A percentile compares a stretch with the other conserved stretches of the same genome.
phyloP scores from a whole-genome alignment of 1,140 invertebrate species.

The Eurosta solidaginis region DNA sequence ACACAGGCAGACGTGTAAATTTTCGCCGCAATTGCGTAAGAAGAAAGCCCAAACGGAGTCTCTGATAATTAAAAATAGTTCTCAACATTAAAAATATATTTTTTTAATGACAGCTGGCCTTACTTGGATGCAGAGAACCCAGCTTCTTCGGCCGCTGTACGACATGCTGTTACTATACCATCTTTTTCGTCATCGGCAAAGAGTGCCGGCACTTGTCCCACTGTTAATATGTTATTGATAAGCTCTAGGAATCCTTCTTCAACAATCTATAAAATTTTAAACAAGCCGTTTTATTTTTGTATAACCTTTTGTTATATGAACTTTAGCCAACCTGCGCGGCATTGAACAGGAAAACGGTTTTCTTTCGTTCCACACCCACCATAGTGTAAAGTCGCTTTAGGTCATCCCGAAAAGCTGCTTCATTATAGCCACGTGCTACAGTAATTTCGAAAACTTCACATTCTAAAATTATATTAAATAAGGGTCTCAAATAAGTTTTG shows the following conservation, averaged over 20 bases:
- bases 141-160: conserved; percentile 70
- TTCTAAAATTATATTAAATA: conserved; percentile 36
- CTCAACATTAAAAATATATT: not conserved
- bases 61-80: conserved; percentile 54
- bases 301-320: not conserved
- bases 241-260: conserved; percentile 85
- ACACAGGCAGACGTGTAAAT: conserved; percentile 86
- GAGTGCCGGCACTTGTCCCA: conserved; percentile 81
- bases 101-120: conserved; percentile 41
- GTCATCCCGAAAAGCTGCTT: conserved; percentile 81
- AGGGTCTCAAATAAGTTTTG: not conserved
- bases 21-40: conserved; percentile 73
- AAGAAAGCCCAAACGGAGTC: conserved; percentile 87
- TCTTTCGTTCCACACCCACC: conserved; percentile 77
- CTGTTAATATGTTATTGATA: conserved; percentile 88
- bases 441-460: conserved; percentile 85
- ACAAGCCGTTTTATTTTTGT: not conserved
- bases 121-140: conserved; percentile 74
- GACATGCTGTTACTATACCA: conserved; percentile 69
- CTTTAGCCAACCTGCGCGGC: conserved; percentile 69
- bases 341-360: conserved; percentile 82
- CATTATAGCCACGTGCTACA: conserved; percentile 80
- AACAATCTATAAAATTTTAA: conserved; percentile 61
- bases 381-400: conserved; percentile 77
- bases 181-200: conserved; percentile 89